Percentiles rank a stretch among this genome's conserved stretches.
Conservation (phyloP, 1,140 invertebrate species). For the Wiebesia pumilae region DNA sequence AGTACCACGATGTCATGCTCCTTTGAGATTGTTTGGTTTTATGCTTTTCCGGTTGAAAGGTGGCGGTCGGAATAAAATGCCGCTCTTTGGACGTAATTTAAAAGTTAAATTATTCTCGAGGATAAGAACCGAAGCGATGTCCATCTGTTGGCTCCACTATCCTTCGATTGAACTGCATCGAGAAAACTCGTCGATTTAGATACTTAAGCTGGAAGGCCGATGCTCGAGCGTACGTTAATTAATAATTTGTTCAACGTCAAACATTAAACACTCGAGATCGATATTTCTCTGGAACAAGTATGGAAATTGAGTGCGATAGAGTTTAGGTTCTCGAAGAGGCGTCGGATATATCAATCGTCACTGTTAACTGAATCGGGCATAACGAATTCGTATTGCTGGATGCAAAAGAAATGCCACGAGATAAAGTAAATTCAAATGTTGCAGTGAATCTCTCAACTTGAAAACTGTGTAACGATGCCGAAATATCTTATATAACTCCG, state of each 20-base stretch:
- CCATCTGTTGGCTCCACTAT: not conserved
- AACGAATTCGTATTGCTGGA: not conserved
- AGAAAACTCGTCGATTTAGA: not conserved
- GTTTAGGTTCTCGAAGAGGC: not conserved
- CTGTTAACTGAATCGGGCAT: not conserved
- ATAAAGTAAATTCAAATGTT: not conserved
- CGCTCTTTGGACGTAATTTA: constrained; percentile 1
- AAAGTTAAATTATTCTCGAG: constrained; percentile 41
- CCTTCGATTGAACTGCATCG: constrained; percentile 1
- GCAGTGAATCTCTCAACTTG: not conserved
- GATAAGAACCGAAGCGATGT: constrained; percentile 30
- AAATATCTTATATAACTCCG: not conserved
- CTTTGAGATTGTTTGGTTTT: not conserved
- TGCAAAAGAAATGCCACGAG: not conserved
- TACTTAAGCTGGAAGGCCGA: not conserved
- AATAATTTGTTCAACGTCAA: not conserved
- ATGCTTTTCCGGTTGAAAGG: not conserved
- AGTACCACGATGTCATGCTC: not conserved
- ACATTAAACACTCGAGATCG: not conserved
- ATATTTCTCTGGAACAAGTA: not conserved
- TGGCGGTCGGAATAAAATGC: not conserved
- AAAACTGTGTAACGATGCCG: not conserved
- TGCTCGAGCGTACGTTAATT: not conserved
- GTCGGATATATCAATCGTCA: constrained; percentile 25
- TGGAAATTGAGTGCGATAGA: not conserved